Conservation (phyloP, 92 coral and sea anemone species). For the Virgularia gustaviana region DNA sequence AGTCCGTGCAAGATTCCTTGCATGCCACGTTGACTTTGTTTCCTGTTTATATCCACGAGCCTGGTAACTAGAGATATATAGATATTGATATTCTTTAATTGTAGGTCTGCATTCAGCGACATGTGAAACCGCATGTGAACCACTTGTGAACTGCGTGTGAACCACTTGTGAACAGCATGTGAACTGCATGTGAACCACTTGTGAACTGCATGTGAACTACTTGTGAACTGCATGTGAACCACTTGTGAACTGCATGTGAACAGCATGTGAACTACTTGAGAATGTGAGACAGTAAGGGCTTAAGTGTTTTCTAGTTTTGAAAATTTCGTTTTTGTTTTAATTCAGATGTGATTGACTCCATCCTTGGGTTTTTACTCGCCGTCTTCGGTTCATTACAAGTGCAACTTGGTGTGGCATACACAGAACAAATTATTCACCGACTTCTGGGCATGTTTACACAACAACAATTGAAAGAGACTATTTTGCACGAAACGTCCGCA, state of each 20-base stretch:
- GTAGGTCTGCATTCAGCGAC: not conserved
- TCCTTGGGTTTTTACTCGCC: slow-evolving; percentile 78
- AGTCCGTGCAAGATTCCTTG: slow-evolving; percentile 81
- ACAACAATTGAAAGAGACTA: slow-evolving; percentile 76
- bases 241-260: no score
- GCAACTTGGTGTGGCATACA: slow-evolving; percentile 81
- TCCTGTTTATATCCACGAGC: slow-evolving; percentile 79
- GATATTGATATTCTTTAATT: not conserved
- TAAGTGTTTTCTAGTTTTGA: not conserved
- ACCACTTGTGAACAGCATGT: no score
- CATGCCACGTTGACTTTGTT: slow-evolving; percentile 81
- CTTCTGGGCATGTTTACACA: slow-evolving; percentile 79
- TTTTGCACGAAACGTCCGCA: slow-evolving; percentile 78
- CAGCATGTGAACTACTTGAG: no score
- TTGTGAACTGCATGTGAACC: no score
- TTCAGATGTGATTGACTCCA: slow-evolving; percentile 77
- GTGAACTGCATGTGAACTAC: no score
- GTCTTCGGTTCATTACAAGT: slow-evolving; percentile 81
- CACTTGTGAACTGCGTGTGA: no score
- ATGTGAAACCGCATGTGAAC: not conserved
- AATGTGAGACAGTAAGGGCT: not conserved
- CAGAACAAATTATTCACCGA: slow-evolving; percentile 85
- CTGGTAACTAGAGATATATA: slow-evolving; percentile 63
- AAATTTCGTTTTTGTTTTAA: not conserved
- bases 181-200: no score